These are phyloP conservation scores for Rosalia funebris DNA, from an alignment of 2,888 invertebrate species.

Conservation along the genomic window DNA sequence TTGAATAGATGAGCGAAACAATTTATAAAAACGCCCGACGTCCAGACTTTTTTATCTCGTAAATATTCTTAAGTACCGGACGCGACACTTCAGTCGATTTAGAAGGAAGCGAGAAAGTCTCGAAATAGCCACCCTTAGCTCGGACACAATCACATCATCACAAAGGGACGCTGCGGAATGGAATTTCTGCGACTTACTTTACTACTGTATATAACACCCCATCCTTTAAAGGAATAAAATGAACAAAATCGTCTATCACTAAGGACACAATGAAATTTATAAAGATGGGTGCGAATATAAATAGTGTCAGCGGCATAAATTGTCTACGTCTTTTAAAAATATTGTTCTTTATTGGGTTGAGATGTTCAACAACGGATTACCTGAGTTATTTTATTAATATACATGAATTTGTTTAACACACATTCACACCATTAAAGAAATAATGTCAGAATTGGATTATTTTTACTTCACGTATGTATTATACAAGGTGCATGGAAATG, in stretches of 20 bases:
- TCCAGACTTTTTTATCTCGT: conserved; percentile 52
- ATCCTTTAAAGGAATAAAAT: conserved; percentile 19
- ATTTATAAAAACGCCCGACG: conserved; percentile 49
- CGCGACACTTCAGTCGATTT: conserved; percentile 54
- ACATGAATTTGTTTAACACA: too few relatives aligned
- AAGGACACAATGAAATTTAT: conserved; percentile 1
- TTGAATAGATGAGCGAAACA: conserved; percentile 31
- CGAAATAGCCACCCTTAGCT: conserved; percentile 31
- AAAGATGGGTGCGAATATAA: neutral
- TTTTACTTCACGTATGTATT: too few relatives aligned
- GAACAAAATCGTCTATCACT: conserved; percentile 20
- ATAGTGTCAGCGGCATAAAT: neutral
- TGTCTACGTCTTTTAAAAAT: neutral
- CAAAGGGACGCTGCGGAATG: conserved; percentile 43
- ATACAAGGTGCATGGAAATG: too few relatives aligned
- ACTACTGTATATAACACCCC: conserved; percentile 23
- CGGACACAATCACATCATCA: conserved; percentile 48
- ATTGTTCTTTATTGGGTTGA: neutral
- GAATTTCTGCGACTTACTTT: conserved; percentile 35
- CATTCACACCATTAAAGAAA: too few relatives aligned
- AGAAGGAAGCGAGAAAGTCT: conserved; percentile 30
- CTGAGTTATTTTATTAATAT: too few relatives aligned
- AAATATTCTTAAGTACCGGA: conserved; percentile 63
- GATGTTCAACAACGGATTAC: too few relatives aligned
- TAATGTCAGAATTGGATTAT: too few relatives aligned